Evolutionary conservation across 2,888 invertebrate species (phyloP), one percentile per base, ranked within the genome.

Genomic region (Polydrusus cervinus): DNA sequence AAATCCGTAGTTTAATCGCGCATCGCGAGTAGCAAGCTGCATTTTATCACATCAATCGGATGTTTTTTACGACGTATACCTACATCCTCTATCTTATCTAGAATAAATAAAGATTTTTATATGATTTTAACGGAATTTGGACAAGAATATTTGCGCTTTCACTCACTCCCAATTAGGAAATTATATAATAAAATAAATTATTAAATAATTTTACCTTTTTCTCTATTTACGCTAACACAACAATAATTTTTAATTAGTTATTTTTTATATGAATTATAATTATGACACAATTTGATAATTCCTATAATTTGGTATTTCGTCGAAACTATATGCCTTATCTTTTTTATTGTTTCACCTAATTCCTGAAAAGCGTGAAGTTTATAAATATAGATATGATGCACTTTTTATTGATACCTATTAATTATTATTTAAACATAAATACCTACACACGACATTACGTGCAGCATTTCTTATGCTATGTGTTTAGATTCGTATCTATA

Each of bases 341-440:
- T 10, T 13, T 34, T 60, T 40, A 60, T 38, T 34, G 16, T 14
- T 18, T 60, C 18, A 60, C 25, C 38, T 16, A 60, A 38, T 60
- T 18, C 16, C 38, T 60, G 0, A 53, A 60, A 38, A 60, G 5
- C 10, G 16, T 3, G 16, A 34, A 2, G 0, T 34, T 13, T 66
- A 14, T 68, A 57, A 68, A 68, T 68, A 57, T 57, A 68, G 67
- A 40, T 53, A 68, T 68, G 67, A 68, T 60, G 69, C 49, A 70
- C 30, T 55, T 64, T 38, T 71, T 45, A 64, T 64, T 71, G 53
- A n/a, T 3, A 38, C 14, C 38, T 64, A 55, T 64, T 71, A 62
- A 71, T 71, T 64, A 66, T 51, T 71, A 51, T 51, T 66, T 66
- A 66, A 40, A 40, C 1, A 7, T 30, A 71, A 53, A 51, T 62